These are phyloP conservation scores for Novumbra hubbsi DNA, from an alignment of 2,797 vertebrate genomes.

Conservation along the genomic window DNA sequence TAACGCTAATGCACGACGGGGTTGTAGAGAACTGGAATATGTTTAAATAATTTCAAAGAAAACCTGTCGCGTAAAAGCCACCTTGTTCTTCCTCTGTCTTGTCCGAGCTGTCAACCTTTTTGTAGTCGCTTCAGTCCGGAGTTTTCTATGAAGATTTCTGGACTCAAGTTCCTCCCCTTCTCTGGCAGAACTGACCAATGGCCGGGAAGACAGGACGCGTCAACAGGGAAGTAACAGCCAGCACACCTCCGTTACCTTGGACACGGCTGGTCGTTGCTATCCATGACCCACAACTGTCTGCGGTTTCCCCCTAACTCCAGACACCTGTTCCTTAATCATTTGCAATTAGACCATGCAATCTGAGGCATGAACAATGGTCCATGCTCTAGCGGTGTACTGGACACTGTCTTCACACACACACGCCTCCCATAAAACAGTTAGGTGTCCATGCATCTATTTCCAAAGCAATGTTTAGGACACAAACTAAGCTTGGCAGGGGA, in stretches of 20 bases:
- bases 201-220: slow-evolving; percentile 21
- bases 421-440: slow-evolving; percentile 1
- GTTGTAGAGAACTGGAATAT: not conserved
- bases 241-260: not conserved
- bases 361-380: not conserved
- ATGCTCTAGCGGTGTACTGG: not conserved
- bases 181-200: slow-evolving; percentile 49
- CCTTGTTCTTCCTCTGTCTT: not conserved
- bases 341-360: not conserved
- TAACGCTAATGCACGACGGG: not conserved
- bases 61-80: not conserved
- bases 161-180: slow-evolving; percentile 59
- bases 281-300: slow-evolving; percentile 1
- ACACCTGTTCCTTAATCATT: not conserved
- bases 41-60: not conserved
- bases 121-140: slow-evolving; percentile 45
- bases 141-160: slow-evolving; percentile 63
- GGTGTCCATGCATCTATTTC: slow-evolving; percentile 13
- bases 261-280: not conserved
- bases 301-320: not conserved
- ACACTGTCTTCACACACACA: not conserved
- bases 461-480: slow-evolving; percentile 50
- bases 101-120: slow-evolving; percentile 32
- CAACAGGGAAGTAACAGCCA: slow-evolving; percentile 15
- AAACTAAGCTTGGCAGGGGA: slow-evolving; percentile 25